These are phyloP conservation scores for Mormyrops attenuatus DNA, from an alignment of 2,797 vertebrate genomes.

Conservation along the genomic window DNA sequence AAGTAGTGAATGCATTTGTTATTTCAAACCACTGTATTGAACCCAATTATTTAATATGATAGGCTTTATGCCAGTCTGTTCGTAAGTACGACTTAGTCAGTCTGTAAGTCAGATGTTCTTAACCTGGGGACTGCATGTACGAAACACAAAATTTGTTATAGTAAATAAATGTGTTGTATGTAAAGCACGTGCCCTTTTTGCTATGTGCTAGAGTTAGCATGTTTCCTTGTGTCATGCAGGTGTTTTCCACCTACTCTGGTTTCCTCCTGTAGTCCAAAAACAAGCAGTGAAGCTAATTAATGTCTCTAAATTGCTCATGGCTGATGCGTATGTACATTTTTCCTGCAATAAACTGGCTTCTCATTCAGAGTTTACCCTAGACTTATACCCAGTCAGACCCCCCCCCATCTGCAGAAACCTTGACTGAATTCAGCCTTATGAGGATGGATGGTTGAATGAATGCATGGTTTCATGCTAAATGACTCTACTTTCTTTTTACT, in stretches of 20 bases:
- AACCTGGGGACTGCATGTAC: not conserved
- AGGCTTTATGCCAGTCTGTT: not conserved
- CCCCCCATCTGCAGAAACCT: not conserved
- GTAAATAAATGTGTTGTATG: not conserved
- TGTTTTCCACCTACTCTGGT: not conserved
- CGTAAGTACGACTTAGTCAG: not conserved
- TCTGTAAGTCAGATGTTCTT: not conserved
- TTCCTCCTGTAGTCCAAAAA: not conserved
- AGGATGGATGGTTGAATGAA: not conserved
- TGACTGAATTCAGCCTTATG: not conserved
- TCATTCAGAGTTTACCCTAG: not conserved
- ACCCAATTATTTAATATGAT: not conserved
- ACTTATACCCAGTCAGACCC: not conserved
- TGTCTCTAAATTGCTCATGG: not conserved
- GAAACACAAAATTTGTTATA: not conserved
- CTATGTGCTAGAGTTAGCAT: not conserved
- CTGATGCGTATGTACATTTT: not conserved
- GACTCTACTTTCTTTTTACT: not conserved
- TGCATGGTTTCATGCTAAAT: not conserved
- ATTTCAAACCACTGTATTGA: not conserved
- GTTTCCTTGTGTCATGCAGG: not conserved
- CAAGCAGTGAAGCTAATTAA: not conserved
- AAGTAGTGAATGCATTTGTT: not conserved
- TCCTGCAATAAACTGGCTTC: not conserved
- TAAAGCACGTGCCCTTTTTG: not conserved